phyloP scores from a whole-genome alignment of 2,888 invertebrate species.

The Hipparchia sbordonii region DNA sequence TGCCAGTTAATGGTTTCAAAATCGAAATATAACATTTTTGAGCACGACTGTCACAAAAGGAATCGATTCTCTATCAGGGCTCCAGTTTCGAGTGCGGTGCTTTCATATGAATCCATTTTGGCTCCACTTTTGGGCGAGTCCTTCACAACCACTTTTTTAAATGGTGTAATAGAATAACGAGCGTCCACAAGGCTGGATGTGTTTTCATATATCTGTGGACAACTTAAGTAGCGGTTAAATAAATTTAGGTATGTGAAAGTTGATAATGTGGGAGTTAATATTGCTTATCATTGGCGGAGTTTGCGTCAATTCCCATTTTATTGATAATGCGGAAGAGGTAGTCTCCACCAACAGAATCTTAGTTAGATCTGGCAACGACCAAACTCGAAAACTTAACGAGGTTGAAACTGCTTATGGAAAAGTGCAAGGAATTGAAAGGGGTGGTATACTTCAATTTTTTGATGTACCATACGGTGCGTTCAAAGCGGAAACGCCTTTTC shows the following conservation, averaged over 20 bases:
- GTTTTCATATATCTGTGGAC: background rate
- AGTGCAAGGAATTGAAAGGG: conserved; percentile 51
- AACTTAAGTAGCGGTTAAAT: background rate
- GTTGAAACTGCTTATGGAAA: conserved; percentile 54
- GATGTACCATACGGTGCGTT: conserved; percentile 67
- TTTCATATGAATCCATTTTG: conserved; percentile 27
- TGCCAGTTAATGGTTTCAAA: no score
- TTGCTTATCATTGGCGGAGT: conserved; percentile 5
- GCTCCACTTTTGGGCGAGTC: conserved; percentile 12
- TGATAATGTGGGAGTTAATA: conserved; percentile 31
- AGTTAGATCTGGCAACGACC: background rate
- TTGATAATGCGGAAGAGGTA: background rate
- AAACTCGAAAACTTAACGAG: conserved; percentile 10
- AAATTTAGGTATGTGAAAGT: background rate
- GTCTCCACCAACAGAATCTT: background rate
- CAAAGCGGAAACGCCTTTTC: conserved; percentile 45
- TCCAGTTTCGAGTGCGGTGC: conserved; percentile 28
- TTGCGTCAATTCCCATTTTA: background rate
- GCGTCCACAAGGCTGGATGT: background rate
- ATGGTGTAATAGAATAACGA: background rate
- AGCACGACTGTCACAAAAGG: conserved; percentile 12
- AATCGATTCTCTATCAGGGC: conserved; percentile 29
- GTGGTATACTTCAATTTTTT: conserved; percentile 52
- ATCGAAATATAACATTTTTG: background rate
- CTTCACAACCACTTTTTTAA: conserved; percentile 9